phyloP scores from a whole-genome alignment of 2,797 vertebrate species.

The Buceros bicornis region DNA sequence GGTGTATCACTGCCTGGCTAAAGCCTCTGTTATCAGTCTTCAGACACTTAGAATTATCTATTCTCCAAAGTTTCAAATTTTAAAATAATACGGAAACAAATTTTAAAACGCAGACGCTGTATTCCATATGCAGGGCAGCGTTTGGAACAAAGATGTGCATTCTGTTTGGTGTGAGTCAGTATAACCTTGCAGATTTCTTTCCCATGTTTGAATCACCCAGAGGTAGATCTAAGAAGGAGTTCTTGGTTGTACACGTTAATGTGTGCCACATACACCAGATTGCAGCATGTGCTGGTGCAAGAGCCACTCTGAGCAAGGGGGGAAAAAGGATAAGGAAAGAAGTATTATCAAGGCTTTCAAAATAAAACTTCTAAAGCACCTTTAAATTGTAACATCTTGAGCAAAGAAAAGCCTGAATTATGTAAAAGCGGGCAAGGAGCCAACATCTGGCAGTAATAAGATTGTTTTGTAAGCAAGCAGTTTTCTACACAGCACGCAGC shows the following conservation, averaged over 20 bases:
- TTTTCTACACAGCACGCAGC: conserved; percentile 70
- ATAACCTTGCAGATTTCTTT: background rate
- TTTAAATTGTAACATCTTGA: conserved; percentile 80
- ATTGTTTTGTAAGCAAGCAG: conserved; percentile 80
- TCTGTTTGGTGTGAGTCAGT: background rate
- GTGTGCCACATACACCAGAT: background rate
- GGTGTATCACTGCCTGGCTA: background rate
- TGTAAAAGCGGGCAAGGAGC: conserved; percentile 75
- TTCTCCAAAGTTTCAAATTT: background rate
- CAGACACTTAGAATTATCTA: background rate
- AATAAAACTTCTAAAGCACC: conserved; percentile 77
- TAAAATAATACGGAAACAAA: background rate
- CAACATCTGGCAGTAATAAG: conserved; percentile 84
- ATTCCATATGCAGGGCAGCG: background rate
- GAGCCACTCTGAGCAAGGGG: background rate
- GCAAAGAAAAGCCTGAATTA: conserved; percentile 76
- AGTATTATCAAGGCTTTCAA: conserved; percentile 64
- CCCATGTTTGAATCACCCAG: conserved; percentile 24
- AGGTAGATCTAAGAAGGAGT: background rate
- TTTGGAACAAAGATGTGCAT: background rate
- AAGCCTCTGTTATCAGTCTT: background rate
- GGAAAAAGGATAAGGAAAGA: background rate
- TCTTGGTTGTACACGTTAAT: background rate
- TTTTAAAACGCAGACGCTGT: background rate
- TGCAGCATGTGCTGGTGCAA: background rate